phyloP scores from a whole-genome alignment of 2,797 vertebrate genomes.

The Syngnathus rostellatus region DNA sequence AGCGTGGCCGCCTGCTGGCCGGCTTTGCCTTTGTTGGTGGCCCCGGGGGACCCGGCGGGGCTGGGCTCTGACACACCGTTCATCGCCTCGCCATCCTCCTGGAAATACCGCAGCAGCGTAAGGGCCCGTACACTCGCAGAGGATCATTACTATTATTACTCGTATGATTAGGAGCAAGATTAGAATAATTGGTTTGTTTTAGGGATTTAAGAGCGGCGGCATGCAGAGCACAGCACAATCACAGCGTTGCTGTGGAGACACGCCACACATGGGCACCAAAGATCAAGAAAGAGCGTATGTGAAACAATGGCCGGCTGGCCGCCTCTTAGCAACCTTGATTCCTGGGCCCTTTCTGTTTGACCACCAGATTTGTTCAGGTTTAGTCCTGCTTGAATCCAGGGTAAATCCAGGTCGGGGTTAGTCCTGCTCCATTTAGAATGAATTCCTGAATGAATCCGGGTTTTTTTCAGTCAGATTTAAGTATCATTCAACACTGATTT shows the following conservation, averaged over 20 bases:
- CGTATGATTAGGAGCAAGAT: not conserved
- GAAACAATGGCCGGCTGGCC: not conserved
- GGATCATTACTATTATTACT: too few species aligned
- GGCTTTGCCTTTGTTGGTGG: conserved; percentile 76
- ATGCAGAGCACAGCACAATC: conserved; percentile 1
- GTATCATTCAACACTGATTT: not conserved
- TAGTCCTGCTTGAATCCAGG: not conserved
- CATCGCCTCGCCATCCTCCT: conserved; percentile 75
- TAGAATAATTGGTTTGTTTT: not conserved
- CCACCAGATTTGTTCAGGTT: not conserved
- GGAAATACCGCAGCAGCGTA: conserved; percentile 36
- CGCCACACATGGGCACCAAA: not conserved
- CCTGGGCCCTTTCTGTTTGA: not conserved
- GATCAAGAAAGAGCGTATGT: not conserved
- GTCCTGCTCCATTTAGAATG: not conserved
- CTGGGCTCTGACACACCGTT: conserved; percentile 84
- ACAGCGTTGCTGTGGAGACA: not conserved
- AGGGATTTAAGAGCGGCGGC: not conserved
- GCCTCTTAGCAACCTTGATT: not conserved
- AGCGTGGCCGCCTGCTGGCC: conserved; percentile 85
- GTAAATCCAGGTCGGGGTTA: not conserved
- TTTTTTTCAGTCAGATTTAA: not conserved
- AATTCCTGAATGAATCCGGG: not conserved
- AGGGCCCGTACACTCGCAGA: not conserved
- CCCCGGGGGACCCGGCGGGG: conserved; percentile 79